Base-by-base conservation (phyloP, 2,113 vertebrate genomes). In the Saccopteryx leptura region DNA sequence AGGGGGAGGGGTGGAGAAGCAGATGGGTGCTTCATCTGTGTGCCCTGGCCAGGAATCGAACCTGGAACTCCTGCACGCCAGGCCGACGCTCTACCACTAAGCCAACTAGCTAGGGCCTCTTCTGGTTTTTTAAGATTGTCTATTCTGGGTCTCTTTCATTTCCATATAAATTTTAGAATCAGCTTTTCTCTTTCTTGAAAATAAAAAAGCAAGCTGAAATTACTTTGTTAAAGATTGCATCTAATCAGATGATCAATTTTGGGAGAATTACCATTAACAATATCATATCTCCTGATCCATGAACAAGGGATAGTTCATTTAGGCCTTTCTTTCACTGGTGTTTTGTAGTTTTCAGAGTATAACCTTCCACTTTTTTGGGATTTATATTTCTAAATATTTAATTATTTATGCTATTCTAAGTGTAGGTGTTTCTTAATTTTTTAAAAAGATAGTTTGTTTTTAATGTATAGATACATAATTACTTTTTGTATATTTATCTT, bases 111-210 rank as follows among this genome's bases (percentile, higher is more conserved):
- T 3, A 39, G 39, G 39, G 39, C 39, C 39, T 39, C 2, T 63
- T 74, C 48, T 86, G 81, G 8, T 75, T 79, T 81, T 86, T 74
- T 18, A 90, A 39, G 71, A 76, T 81, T 79, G 31, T 23, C 31
- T 75, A 7, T 69, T 84, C 21, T 84, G 31, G 26, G 8, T 71
- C n/a, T 56, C n/a, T 95, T 92, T 2, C 8, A 76, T 81, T 95
- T 95, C 54, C 9, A 13, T 69, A 52, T 89, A 74, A 81, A 68
- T 86, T 85, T 94, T 89, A 96, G 66, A 93, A 63, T 90, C 60
- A 81, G 14, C 23, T 66, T 86, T 95, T 80, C 26, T 0, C 31
- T 90, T 90, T 86, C 54, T 86, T 74, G 2, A 2, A 15, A 72
- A 39, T 39, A 39, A 68, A 85, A 74, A 61, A 74, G 5, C 31